Conservation (phyloP, 2,113 vertebrate genomes). For the Indicator maculatus region DNA sequence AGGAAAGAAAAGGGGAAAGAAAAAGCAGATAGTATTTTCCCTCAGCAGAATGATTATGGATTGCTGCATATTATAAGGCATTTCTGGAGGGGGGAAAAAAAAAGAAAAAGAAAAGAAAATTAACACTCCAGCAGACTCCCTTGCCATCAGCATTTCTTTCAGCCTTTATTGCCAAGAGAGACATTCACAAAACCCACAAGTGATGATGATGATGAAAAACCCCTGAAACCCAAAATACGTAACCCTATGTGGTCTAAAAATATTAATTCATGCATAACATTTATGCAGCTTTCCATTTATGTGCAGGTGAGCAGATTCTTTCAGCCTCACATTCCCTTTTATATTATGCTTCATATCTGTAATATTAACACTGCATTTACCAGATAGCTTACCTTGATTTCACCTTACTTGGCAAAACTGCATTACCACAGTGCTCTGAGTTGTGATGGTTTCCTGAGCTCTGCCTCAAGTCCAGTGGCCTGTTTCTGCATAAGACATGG, state of each 20-base stretch:
- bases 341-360: neutral
- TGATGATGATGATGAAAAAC: neutral
- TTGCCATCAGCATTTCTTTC: slow-evolving; percentile 1
- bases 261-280: neutral
- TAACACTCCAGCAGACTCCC: neutral
- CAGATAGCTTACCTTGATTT: neutral
- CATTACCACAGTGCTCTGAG: rapidly evolving
- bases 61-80: neutral
- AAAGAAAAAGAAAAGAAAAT: neutral
- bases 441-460: neutral
- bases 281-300: neutral
- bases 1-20: neutral
- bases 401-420: neutral
- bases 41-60: slow-evolving; percentile 9
- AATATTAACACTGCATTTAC: neutral
- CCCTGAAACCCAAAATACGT: neutral
- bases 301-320: neutral
- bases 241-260: neutral
- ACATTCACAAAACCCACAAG: neutral
- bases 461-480: neutral
- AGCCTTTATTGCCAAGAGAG: slow-evolving; percentile 11
- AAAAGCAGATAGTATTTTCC: neutral
- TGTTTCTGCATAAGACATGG: rapidly evolving
- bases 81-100: neutral
- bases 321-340: neutral